Conservation (phyloP, 2,888 invertebrate species). For the Andrena dorsata region DNA sequence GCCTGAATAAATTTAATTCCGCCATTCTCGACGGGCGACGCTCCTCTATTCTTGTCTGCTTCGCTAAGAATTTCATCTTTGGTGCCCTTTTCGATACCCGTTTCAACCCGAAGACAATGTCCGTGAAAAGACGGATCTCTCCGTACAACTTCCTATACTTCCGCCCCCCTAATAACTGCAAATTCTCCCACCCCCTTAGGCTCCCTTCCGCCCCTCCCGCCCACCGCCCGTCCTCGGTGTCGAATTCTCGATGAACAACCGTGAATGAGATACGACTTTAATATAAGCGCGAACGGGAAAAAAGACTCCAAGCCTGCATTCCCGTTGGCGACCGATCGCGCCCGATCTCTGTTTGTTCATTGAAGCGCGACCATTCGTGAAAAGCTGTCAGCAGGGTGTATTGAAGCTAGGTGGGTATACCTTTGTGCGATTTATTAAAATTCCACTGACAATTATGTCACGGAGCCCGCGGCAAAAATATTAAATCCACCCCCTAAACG, state of each 20-base stretch:
- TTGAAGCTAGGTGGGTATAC: constrained; percentile 43
- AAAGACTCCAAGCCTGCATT: constrained; percentile 39
- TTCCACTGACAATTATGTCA: constrained; percentile 41
- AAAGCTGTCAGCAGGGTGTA: constrained; percentile 45
- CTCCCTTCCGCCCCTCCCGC: not conserved
- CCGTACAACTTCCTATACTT: constrained; percentile 21
- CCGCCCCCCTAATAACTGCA: constrained; percentile 38
- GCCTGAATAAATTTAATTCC: constrained; percentile 84
- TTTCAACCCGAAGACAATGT: constrained; percentile 67
- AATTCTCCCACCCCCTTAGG: not conserved
- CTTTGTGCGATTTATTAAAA: constrained; percentile 63
- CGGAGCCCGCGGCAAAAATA: not conserved
- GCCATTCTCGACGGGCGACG: constrained; percentile 74
- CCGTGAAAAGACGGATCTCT: constrained; percentile 33
- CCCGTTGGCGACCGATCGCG: constrained; percentile 40
- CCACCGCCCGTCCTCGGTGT: not conserved
- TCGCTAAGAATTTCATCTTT: constrained; percentile 81
- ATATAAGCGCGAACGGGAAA: constrained; percentile 30
- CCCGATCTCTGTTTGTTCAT: constrained; percentile 63
- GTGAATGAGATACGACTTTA: constrained; percentile 38
- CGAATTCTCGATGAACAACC: constrained; percentile 38
- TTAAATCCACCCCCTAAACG: not conserved
- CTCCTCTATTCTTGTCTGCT: constrained; percentile 68
- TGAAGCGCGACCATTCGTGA: constrained; percentile 60
- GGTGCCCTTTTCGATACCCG: constrained; percentile 68